These are phyloP conservation scores for Triplophysa tibetana DNA, from an alignment of 2,113 vertebrate species.

Conservation along the genomic window DNA sequence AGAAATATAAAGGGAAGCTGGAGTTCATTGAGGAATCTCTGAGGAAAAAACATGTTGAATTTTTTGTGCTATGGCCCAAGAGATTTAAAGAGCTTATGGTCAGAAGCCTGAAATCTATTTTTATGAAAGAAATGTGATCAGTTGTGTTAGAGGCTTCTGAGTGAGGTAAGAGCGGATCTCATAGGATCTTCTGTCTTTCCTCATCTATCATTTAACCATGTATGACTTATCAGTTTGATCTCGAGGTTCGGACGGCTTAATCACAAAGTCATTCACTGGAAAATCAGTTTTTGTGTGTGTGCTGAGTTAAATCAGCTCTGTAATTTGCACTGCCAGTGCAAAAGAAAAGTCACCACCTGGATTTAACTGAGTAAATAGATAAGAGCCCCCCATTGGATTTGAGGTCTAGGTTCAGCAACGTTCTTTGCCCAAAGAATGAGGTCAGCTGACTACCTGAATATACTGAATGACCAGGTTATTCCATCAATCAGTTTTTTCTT, in stretches of 20 bases:
- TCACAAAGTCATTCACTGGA: conserved; percentile 37
- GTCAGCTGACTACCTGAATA: too few species aligned
- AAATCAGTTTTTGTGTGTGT: neutral
- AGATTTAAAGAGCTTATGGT: neutral
- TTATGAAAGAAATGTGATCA: neutral
- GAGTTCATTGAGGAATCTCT: neutral
- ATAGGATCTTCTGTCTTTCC: neutral
- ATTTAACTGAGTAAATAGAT: too few species aligned
- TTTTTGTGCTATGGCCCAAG: neutral
- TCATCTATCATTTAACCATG: neutral
- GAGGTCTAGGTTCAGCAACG: too few species aligned
- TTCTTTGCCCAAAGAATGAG: too few species aligned
- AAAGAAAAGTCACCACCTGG: too few species aligned
- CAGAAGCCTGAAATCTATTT: neutral
- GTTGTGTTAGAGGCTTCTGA: neutral
- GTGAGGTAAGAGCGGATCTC: neutral
- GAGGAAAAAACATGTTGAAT: neutral
- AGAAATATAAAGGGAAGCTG: neutral
- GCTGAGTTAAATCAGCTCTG: neutral
- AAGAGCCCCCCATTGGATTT: too few species aligned
- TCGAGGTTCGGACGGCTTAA: conserved; percentile 30
- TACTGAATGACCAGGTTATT: too few species aligned
- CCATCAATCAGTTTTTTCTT: too few species aligned
- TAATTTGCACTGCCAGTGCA: neutral
- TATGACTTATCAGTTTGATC: conserved; percentile 27